Base-by-base conservation (phyloP, 2,797 vertebrate species). In the Hephaestus fuliginosus region DNA sequence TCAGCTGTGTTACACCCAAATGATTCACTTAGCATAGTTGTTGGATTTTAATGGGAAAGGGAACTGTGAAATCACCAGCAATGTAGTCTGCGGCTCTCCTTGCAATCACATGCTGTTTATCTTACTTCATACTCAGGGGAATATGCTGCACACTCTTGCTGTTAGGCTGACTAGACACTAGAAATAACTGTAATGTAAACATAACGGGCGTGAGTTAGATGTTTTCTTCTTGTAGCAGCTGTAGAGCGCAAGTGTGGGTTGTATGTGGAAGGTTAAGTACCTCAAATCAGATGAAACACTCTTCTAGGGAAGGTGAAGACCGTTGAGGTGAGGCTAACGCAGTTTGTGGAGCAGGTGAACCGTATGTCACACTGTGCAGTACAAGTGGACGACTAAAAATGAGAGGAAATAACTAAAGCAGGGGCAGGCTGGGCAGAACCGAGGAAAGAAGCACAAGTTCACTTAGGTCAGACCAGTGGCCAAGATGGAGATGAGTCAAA, bases 41-140 rank as follows among this genome's bases (percentile, higher is more conserved):
- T 82, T 76, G 14, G 33, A 46, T 76, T 82, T 68, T 15, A 17
- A 56, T 80, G 44, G 62, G 5, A 44, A 57, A 51, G 56, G 68
- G n/a, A 75, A 60, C 62, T 55, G 22, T 74, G 39, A 68, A 61
- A 82, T 73, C 22, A 72, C 9, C 2, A 74, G 39, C 22, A 39
- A 17, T 52, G n/a, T 70, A 13, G 60, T 65, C 43, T 60, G 66
- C 49, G 68, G 44, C 30, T 72, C 53, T 53, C 15, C 63, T 25
- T 62, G 3, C 22, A 61, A 52, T 9, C 14, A n/a, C 57, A 80
- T 66, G 56, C 11, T 67, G 36, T 58, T 65, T 63, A 76, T 70
- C 33, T 74, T 73, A 44, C 52, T 80, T 55, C 30, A 48, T 25
- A 60, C 61, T 5, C n/a, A 65, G 55, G 48, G 64, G 55, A 74